Percentiles rank a stretch among this genome's conserved stretches.
phyloP scores from a whole-genome alignment of 2,888 invertebrate genomes.

The Conomelus anceps region DNA sequence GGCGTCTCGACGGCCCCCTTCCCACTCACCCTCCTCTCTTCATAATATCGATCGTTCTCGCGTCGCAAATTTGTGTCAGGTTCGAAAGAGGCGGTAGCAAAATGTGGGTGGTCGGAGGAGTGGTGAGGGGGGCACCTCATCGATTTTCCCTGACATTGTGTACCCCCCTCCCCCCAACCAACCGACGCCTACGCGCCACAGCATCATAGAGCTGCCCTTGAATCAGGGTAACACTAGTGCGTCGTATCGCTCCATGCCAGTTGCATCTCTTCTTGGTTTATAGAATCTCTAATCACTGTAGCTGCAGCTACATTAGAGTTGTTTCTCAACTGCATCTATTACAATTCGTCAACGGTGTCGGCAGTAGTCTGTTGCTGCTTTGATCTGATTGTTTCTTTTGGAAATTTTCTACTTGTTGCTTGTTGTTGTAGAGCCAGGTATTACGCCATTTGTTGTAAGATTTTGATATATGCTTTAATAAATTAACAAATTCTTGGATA shows the following conservation, averaged over 20 bases:
- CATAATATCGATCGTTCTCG: background rate
- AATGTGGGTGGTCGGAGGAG: background rate
- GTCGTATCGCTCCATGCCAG: background rate
- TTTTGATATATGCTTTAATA: too few relatives aligned
- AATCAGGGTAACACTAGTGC: background rate
- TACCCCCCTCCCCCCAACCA: background rate
- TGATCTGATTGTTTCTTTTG: background rate
- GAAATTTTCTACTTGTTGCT: background rate
- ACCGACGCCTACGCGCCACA: background rate
- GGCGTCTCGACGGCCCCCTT: background rate
- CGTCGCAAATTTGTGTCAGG: background rate
- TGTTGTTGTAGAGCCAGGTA: background rate
- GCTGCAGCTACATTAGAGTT: background rate
- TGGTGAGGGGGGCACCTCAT: background rate
- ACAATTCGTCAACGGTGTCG: background rate
- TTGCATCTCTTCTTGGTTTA: background rate
- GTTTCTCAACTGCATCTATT: too few relatives aligned
- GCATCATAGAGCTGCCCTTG: background rate
- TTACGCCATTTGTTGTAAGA: background rate
- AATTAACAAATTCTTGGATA: too few relatives aligned
- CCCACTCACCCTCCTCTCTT: background rate
- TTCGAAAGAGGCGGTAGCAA: background rate
- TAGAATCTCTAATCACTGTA: background rate
- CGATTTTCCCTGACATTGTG: background rate
- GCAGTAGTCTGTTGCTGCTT: background rate